phyloP scores from a whole-genome alignment of 92 coral and sea anemone genomes.

The Phenganax marumi region DNA sequence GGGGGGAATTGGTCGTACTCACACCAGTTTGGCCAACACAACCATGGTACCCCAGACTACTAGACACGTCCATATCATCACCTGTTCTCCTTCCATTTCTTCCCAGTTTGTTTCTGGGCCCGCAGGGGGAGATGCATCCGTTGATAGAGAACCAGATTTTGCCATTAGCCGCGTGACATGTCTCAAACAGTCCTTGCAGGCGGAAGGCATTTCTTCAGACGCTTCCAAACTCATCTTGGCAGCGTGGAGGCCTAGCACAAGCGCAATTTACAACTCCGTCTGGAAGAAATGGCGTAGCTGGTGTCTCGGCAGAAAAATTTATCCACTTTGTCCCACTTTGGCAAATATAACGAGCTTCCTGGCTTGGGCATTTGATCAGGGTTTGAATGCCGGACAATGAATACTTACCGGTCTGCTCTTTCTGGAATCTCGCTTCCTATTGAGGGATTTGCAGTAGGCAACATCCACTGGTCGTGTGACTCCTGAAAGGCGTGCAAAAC shows the following conservation, averaged over 20 bases:
- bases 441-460: conserved; percentile 44
- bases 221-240: conserved; percentile 38
- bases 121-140: conserved; percentile 27
- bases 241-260: conserved; percentile 15
- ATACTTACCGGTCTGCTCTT: no score
- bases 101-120: conserved; percentile 7
- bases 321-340: no score
- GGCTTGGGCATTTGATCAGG: conserved; percentile 2
- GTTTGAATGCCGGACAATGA: no score
- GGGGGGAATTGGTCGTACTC: conserved; percentile 12
- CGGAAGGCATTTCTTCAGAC: conserved; percentile 33
- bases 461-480: conserved; percentile 45
- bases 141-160: conserved; percentile 24
- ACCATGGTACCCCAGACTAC: conserved; percentile 11
- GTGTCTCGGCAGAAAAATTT: no score
- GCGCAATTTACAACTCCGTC: no score
- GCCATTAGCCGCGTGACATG: conserved; percentile 56
- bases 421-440: conserved; percentile 30
- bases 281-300: no score
- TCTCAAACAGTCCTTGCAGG: conserved; percentile 16
- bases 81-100: conserved; percentile 21
- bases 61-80: conserved; percentile 1
- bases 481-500: conserved; percentile 49
- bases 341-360: no score
- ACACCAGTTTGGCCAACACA: conserved; percentile 50